A percentile compares a stretch with the other conserved stretches of the same genome.
These are phyloP conservation scores for Dromococcyx pavoninus DNA, from an alignment of 2,797 vertebrate genomes.

Conservation along the genomic window DNA sequence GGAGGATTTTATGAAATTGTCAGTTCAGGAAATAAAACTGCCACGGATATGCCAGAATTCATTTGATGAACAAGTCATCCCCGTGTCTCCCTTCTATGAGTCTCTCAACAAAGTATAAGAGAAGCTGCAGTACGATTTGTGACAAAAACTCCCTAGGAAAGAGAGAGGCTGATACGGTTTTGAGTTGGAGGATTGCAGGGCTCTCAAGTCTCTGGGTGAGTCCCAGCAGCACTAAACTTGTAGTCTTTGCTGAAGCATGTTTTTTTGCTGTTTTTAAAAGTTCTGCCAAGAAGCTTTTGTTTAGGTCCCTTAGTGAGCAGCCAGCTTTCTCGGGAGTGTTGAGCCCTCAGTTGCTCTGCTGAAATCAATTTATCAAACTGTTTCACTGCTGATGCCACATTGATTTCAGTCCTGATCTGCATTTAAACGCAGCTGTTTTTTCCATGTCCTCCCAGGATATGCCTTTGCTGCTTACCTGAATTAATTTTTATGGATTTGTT, in stretches of 20 bases:
- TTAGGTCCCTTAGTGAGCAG: background rate
- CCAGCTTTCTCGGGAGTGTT: background rate
- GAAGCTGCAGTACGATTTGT: background rate
- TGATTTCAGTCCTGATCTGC: background rate
- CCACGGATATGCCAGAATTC: background rate
- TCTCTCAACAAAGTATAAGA: background rate
- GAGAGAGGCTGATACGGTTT: fast-evolving
- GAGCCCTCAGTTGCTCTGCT: background rate
- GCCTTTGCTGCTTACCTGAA: background rate
- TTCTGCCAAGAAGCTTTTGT: background rate
- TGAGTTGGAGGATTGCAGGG: background rate
- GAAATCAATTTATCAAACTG: background rate
- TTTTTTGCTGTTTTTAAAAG: background rate
- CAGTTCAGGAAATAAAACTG: slow-evolving; percentile 4
- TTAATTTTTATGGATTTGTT: background rate
- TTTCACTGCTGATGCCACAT: fast-evolving
- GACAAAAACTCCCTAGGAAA: background rate
- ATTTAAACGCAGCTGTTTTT: background rate
- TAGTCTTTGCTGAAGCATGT: background rate
- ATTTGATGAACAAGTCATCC: background rate
- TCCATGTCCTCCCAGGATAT: background rate
- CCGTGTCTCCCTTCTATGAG: background rate
- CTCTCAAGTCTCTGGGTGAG: background rate
- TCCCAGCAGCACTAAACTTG: background rate
- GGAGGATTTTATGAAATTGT: slow-evolving; percentile 16